These are phyloP conservation scores for Coenobita brevimanus DNA, from an alignment of 1,140 invertebrate species.

Conservation along the genomic window DNA sequence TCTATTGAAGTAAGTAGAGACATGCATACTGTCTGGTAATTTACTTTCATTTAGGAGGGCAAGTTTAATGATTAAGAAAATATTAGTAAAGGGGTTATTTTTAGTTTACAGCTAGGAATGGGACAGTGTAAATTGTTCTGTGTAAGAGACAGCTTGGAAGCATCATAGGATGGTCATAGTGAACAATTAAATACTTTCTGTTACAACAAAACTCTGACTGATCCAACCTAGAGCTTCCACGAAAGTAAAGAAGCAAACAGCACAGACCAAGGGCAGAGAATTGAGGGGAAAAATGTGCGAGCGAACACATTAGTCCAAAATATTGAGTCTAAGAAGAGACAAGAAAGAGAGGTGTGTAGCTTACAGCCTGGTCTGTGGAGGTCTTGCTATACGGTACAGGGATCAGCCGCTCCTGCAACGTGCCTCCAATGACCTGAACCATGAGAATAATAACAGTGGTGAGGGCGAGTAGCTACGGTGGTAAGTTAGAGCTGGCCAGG, in stretches of 20 bases:
- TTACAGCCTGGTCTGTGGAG: slow-evolving; percentile 99
- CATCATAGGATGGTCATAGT: slow-evolving; percentile 62
- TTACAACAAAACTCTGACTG: slow-evolving; percentile 36
- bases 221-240: slow-evolving; percentile 66
- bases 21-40: slow-evolving; percentile 55
- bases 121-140: slow-evolving; percentile 64
- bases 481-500: slow-evolving; percentile 68
- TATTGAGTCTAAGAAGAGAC: slow-evolving; percentile 70
- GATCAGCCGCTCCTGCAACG: slow-evolving; percentile 99
- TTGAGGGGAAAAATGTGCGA: slow-evolving; percentile 72
- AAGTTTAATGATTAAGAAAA: slow-evolving; percentile 47
- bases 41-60: slow-evolving; percentile 54
- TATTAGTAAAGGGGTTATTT: slow-evolving; percentile 51
- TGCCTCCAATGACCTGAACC: slow-evolving; percentile 89
- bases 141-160: slow-evolving; percentile 69
- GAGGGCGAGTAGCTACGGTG: slow-evolving; percentile 65
- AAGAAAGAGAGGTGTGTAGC: slow-evolving; percentile 77
- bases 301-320: slow-evolving; percentile 70
- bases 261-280: slow-evolving; percentile 68
- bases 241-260: slow-evolving; percentile 70
- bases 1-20: slow-evolving; percentile 38
- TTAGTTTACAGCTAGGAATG: slow-evolving; percentile 55
- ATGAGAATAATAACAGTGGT: slow-evolving; percentile 69
- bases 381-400: slow-evolving; percentile 99
- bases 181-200: slow-evolving; percentile 27